Evolutionary conservation across 2,113 vertebrate genomes (phyloP).

Genomic region (Oxyura jamaicensis): DNA sequence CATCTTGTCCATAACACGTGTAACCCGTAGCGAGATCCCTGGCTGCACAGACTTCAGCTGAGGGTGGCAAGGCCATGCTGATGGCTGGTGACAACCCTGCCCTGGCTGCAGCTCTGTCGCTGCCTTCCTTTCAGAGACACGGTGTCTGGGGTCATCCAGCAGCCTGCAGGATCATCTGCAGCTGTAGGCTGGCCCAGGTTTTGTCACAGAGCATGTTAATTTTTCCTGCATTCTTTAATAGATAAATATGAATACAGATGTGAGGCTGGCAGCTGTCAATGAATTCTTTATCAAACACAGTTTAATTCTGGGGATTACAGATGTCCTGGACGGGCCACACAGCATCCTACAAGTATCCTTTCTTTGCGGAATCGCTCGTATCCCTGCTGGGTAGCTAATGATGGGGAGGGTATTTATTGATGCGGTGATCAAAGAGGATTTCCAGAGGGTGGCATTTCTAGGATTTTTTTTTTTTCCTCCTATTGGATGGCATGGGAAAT

Average conservation of each 20-base stretch:
- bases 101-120: neutral
- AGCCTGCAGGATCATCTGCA: neutral
- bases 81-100: neutral
- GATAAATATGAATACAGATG: slow-evolving; percentile 80
- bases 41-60: neutral
- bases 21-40: neutral
- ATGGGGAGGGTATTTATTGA: neutral
- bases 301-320: slow-evolving; percentile 78
- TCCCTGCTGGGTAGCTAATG: neutral
- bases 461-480: neutral
- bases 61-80: neutral
- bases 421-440: neutral
- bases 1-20: neutral
- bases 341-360: slow-evolving; percentile 75
- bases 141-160: neutral
- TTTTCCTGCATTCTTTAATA: neutral
- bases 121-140: neutral
- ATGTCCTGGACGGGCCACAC: slow-evolving; percentile 62
- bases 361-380: neutral
- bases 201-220: neutral
- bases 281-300: slow-evolving; percentile 73
- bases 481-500: neutral
- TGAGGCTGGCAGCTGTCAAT: slow-evolving; percentile 79
- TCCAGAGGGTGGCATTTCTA: neutral
- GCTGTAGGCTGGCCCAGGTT: neutral